phyloP scores from a whole-genome alignment of 1,140 invertebrate genomes.

The Formica selysi region DNA sequence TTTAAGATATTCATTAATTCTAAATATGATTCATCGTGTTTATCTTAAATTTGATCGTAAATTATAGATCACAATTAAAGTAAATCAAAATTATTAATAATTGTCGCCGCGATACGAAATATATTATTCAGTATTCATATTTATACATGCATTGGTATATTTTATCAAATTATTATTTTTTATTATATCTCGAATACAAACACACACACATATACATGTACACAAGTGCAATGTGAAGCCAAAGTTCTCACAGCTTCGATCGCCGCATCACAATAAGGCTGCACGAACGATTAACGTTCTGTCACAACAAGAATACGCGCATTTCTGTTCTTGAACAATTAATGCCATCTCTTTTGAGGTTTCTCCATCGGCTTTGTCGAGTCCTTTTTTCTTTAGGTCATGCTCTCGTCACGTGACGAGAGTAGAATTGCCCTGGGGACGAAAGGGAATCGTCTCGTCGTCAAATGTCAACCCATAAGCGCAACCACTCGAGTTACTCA shows the following conservation, averaged over 20 bases:
- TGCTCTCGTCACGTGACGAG: slow-evolving; percentile 61
- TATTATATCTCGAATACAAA: not conserved
- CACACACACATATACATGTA: too few relatives aligned
- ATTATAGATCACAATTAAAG: not conserved
- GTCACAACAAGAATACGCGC: slow-evolving; percentile 65
- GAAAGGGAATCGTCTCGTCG: slow-evolving; percentile 69
- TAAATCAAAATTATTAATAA: slow-evolving; percentile 11
- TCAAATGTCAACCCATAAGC: slow-evolving; percentile 72
- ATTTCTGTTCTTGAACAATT: slow-evolving; percentile 71
- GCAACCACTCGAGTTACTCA: slow-evolving; percentile 71
- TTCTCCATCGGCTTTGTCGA: slow-evolving; percentile 67
- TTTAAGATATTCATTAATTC: slow-evolving; percentile 36
- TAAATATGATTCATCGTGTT: not conserved
- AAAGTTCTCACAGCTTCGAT: slow-evolving; percentile 66
- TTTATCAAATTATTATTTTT: slow-evolving; percentile 6
- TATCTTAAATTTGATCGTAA: too few relatives aligned
- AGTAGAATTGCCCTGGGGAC: slow-evolving; percentile 60
- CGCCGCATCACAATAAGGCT: slow-evolving; percentile 63
- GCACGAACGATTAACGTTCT: slow-evolving; percentile 68
- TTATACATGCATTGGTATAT: not conserved
- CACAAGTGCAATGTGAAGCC: slow-evolving; percentile 5
- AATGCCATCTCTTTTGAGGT: slow-evolving; percentile 71
- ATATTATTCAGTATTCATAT: not conserved
- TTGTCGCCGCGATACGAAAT: not conserved
- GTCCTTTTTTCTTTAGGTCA: slow-evolving; percentile 46